These are phyloP conservation scores for Halcyon badia DNA, from an alignment of 2,797 vertebrate genomes.

Conservation along the genomic window DNA sequence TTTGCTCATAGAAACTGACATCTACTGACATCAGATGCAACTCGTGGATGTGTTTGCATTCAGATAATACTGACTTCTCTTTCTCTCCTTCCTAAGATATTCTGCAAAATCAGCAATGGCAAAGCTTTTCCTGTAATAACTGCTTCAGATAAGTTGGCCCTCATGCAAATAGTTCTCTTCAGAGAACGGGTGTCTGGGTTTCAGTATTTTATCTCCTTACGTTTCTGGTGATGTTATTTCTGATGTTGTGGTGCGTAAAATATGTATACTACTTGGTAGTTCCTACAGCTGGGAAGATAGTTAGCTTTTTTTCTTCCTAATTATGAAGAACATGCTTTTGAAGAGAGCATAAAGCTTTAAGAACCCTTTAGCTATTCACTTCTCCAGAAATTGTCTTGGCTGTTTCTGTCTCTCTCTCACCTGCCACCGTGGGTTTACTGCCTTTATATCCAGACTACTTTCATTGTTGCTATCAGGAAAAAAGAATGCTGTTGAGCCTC, in stretches of 20 bases:
- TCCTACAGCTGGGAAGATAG: not conserved
- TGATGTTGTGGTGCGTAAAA: not conserved
- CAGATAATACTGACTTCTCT: not conserved
- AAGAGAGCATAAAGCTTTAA: not conserved
- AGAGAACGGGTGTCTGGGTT: not conserved
- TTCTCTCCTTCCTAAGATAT: not conserved
- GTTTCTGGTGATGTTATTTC: not conserved
- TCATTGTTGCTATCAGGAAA: not conserved
- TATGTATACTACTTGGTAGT: not conserved
- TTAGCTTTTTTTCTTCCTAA: constrained; percentile 1
- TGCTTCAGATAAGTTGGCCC: not conserved
- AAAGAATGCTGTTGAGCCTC: not conserved
- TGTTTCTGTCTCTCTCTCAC: not conserved
- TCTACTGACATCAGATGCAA: not conserved
- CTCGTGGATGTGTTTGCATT: not conserved
- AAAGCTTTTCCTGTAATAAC: not conserved
- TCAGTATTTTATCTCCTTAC: not conserved
- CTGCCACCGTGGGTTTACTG: not conserved
- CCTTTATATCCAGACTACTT: constrained; percentile 10
- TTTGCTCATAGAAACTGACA: not conserved
- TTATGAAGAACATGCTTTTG: not conserved
- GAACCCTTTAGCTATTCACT: not conserved
- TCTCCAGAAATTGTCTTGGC: not conserved
- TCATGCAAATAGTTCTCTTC: not conserved
- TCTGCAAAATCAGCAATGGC: not conserved